Evolutionary conservation across 2,113 vertebrate genomes (phyloP), one percentile per base, ranked within the genome.

Genomic region (Gnathonemus longibarbis): DNA sequence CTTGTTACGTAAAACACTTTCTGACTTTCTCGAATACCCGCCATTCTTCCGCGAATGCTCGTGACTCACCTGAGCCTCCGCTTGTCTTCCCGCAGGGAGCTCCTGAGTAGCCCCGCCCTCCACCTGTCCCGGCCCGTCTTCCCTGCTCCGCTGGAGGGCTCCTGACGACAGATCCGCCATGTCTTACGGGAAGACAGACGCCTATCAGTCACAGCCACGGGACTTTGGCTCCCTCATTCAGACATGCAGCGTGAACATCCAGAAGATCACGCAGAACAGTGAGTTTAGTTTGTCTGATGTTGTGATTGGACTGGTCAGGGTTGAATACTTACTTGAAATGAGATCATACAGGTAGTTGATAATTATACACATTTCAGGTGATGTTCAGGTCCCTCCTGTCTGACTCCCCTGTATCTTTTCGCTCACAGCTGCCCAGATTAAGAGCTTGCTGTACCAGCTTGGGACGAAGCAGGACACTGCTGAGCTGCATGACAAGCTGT

Each of bases 401-500:
- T 91, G 89, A 77, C 10, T 77, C 10, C 88, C 42, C 24, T 83
- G 93, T 91, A 90, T 91, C 74, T 2, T 35, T 84, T 27, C 91
- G 84, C 92, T n/a, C 86, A 88, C 91, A 98, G 97, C 97, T 94
- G 95, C 96, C 90, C 97, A 98, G 80, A 97, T 98, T 93, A 97
- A 96, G 94, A 97, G 94, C 94, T 96, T 98, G 94, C 95, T 98
- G 95, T 96, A 95, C 94, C 97, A 97, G 91, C 93, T 97, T 91
- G 96, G 97, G 93, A 97, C 97, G 52, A 97, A 96, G 92, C 96
- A 97, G 90, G 97, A 97, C 92, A 97, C 96, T 90, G 96, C 95
- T 93, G 97, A 97, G 31, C 95, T 97, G 74, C 96, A 97, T 92
- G 97, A 98, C 93, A 96, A 96, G 92, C 92, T 98, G 97, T 97